phyloP scores from a whole-genome alignment of 2,888 invertebrate species.

The Alitta virens region DNA sequence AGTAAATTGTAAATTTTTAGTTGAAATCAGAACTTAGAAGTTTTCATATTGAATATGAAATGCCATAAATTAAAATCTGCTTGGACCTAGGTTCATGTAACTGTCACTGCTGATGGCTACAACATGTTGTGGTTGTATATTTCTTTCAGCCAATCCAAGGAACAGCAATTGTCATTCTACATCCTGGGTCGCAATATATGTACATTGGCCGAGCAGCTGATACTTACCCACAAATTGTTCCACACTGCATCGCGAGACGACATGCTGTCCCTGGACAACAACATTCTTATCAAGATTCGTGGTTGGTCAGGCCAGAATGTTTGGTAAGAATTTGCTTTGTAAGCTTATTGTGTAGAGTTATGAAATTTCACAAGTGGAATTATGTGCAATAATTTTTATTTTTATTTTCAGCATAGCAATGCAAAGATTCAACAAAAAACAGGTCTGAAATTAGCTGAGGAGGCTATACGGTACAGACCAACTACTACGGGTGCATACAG shows the following conservation, averaged over 20 bases:
- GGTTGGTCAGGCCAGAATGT: constrained; percentile 45
- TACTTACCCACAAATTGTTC: constrained; percentile 76
- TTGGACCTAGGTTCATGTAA: too few relatives aligned
- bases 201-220: constrained; percentile 89
- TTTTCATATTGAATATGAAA: too few relatives aligned
- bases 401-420: constrained; percentile 44
- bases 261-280: constrained; percentile 30
- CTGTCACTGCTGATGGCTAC: too few relatives aligned
- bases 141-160: constrained; percentile 21
- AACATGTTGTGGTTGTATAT: too few relatives aligned
- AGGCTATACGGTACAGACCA: constrained; percentile 40
- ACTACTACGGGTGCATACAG: constrained; percentile 43
- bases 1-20: too few relatives aligned
- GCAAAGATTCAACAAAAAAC: constrained; percentile 37
- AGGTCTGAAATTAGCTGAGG: constrained; percentile 42
- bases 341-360: neutral
- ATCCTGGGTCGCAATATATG: constrained; percentile 87
- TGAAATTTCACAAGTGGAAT: neutral
- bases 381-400: constrained; percentile 13
- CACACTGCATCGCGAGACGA: constrained; percentile 81
- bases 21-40: too few relatives aligned
- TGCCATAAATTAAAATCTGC: too few relatives aligned
- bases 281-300: constrained; percentile 34
- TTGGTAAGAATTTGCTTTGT: constrained; percentile 29
- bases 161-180: constrained; percentile 71